phyloP scores from a whole-genome alignment of 2,888 invertebrate species.

The Aspidiotus destructor region DNA sequence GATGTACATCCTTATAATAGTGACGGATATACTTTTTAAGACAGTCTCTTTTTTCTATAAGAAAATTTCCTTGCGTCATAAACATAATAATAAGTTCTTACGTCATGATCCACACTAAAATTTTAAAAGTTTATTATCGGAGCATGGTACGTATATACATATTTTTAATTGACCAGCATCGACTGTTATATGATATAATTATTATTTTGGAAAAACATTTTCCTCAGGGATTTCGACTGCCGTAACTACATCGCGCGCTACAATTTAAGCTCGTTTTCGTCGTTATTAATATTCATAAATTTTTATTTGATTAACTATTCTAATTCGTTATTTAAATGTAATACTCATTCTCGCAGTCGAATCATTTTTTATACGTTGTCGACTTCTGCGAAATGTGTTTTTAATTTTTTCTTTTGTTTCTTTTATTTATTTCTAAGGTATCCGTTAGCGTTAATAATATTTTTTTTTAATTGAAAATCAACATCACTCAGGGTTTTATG shows the following conservation, averaged over 20 bases:
- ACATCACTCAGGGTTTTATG: conserved; percentile 30
- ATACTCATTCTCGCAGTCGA: conserved; percentile 17
- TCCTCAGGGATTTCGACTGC: conserved; percentile 23
- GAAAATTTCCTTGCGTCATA: too few species aligned
- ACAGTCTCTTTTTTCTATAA: too few species aligned
- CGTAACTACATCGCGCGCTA: conserved; percentile 25
- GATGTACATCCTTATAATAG: too few species aligned
- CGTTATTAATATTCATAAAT: conserved; percentile 4
- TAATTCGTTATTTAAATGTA: neutral
- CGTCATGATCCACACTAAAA: too few species aligned
- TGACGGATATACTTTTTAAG: too few species aligned
- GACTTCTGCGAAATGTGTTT: neutral
- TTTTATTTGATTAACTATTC: conserved; percentile 10
- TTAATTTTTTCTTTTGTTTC: conserved; percentile 2
- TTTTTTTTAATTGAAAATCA: conserved; percentile 11
- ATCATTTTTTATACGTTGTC: neutral
- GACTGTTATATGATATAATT: conserved; percentile 1
- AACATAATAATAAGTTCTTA: too few species aligned
- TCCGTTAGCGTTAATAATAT: neutral
- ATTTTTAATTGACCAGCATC: neutral
- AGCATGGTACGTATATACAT: neutral
- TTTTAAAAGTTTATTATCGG: too few species aligned
- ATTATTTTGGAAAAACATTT: neutral
- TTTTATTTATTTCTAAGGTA: conserved; percentile 1
- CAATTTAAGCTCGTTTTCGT: conserved; percentile 1